Base-by-base conservation (phyloP, 2,888 invertebrate species). In the Cordilura impudica region DNA sequence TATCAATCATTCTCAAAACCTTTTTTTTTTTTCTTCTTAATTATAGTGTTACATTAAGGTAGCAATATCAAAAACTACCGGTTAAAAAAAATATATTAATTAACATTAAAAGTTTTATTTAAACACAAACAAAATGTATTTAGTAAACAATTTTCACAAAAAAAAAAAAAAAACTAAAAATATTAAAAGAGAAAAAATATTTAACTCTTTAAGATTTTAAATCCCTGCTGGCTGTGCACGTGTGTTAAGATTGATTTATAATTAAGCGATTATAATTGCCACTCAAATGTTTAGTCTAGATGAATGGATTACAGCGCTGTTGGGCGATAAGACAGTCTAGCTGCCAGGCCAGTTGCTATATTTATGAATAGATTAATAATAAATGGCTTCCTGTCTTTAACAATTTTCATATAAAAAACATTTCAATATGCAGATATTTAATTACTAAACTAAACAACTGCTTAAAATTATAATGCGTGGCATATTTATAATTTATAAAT, bases 381-480 rank as follows among this genome's bases (percentile, higher is more conserved):
- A 61, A 61, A 61, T 54, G 35, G 71, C 71, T 71, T 71, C 71
- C 61, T 71, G 71, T 71, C 71, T 71, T 71, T 61, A 61, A 51
- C 19, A 18, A 61, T 61, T 61, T 71, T 61, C 12, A 29, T 26
- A 29, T 26, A 18, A 16, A 2, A 29, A 39, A 35, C 10, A n/a
- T n/a, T 51, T 65, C 5, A 39, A 65, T 53, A 49, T 49, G 61
- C 61, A 63, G 45, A 31, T 45, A 53, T 65, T 65, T 53, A 35
- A 51, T 65, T 51, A 53, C 18, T 3, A 29, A 65, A 39, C 16
- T 16, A 65, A 39, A 65, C 39, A 65, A 65, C 23, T 39, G 51
- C 35, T 58, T 18, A 49, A 58, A 69, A 69, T 23, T 29, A 35
- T 69, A 69, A 39, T 69, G 69, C 69, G 69, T 69, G 49, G 49